Base-by-base conservation (phyloP, 2,888 invertebrate species). In the Acrocyrtus sp. region DNA sequence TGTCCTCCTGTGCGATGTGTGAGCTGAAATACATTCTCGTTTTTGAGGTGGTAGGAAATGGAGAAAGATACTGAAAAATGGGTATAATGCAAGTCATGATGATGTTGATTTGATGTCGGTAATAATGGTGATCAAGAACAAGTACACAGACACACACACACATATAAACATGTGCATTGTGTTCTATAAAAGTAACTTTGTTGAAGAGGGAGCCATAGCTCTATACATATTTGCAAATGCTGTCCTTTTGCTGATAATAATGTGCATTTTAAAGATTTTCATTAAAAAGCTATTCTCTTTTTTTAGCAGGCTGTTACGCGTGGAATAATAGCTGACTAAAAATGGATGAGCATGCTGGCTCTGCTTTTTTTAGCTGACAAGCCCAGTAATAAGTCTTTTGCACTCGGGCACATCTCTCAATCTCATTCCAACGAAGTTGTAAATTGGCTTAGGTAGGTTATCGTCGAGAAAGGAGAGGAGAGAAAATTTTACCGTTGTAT, bases 231-330 rank as follows among this genome's bases (percentile, higher is more conserved):
- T 54, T 54, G 60, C 39, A 48, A 61, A 60, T 29, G 34, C 17
- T 58, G 51, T 50, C 15, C n/a, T 68, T 60, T 68, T 54, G 47
- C 27, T 50, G 41, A 41, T 61, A 61, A 68, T 60, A n/a, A n/a
- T n/a, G n/a, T n/a, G 58, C 51, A 58, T 67, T 67, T 60, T 54
- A 69, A 69, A 61, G 68, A 68, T 68, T 68, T 69, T 69, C 69
- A 69, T 69, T 62, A 68, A 61, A n/a, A 69, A 26, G 22, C 69
- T 69, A 56, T 62, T 69, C 69, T 69, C 29, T 41, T 48, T 48
- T 21, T 4, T 27, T n/a, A n/a, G n/a, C n/a, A n/a, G n/a, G n/a
- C n/a, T n/a, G n/a, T n/a, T n/a, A n/a, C n/a, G n/a, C n/a, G n/a
- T n/a, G 48, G 56, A 56, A 45, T 56, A 56, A 19, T 53, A 54